phyloP scores from a whole-genome alignment of 2,113 vertebrate species.

The Mirounga angustirostris region DNA sequence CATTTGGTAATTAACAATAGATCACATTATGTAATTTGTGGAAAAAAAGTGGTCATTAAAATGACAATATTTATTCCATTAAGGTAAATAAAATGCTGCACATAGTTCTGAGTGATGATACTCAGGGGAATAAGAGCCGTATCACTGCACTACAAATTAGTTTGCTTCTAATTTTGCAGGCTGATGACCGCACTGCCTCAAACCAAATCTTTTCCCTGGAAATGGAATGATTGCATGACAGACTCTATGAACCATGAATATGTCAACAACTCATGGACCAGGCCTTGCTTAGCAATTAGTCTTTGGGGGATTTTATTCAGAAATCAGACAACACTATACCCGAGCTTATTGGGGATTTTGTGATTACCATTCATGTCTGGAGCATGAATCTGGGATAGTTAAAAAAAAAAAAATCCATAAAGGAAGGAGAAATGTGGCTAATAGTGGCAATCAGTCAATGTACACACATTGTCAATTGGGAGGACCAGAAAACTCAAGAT shows the following conservation, averaged over 20 bases:
- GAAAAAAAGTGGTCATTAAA: conserved; percentile 83
- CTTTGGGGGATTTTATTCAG: conserved; percentile 81
- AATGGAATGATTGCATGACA: conserved; percentile 87
- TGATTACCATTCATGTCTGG: conserved; percentile 72
- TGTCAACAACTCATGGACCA: conserved; percentile 84
- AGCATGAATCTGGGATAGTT: conserved; percentile 66
- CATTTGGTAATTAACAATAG: conserved; percentile 85
- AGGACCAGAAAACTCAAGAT: conserved; percentile 2
- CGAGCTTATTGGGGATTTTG: conserved; percentile 72
- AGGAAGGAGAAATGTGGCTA: conserved; percentile 7
- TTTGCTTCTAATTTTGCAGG: conserved; percentile 90
- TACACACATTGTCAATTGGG: neutral
- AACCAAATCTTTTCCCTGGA: conserved; percentile 88
- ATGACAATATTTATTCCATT: conserved; percentile 85
- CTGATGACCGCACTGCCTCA: conserved; percentile 86
- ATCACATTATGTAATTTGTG: conserved; percentile 81
- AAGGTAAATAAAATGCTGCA: conserved; percentile 85
- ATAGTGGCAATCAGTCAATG: neutral
- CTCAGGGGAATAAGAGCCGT: conserved; percentile 79
- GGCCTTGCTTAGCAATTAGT: conserved; percentile 86
- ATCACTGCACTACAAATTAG: conserved; percentile 87
- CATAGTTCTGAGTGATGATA: conserved; percentile 82
- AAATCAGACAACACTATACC: conserved; percentile 82
- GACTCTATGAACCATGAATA: conserved; percentile 86
- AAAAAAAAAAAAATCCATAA: neutral